phyloP scores from a whole-genome alignment of 2,797 vertebrate genomes.

The Falco columbarius region DNA sequence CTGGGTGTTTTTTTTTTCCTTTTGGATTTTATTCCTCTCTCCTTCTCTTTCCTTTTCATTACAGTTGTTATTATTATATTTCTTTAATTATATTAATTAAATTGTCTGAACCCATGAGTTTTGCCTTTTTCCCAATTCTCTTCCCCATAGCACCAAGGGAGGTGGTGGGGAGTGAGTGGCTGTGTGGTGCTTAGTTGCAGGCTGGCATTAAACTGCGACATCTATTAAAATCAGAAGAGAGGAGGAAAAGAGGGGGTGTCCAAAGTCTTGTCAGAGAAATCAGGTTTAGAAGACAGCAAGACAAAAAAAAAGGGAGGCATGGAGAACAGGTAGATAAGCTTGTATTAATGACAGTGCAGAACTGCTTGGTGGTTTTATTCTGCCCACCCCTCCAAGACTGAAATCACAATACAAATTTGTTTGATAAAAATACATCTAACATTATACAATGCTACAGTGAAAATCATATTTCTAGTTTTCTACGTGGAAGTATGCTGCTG shows the following conservation, averaged over 20 bases:
- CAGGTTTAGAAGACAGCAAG: background rate
- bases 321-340: background rate
- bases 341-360: background rate
- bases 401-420: background rate
- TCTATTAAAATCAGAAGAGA: background rate
- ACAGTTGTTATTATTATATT: no score
- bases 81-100: no score
- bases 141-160: no score
- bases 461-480: background rate
- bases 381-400: background rate
- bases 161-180: no score
- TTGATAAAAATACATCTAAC: background rate
- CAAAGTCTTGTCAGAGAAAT: background rate
- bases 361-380: background rate
- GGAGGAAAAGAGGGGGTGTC: background rate
- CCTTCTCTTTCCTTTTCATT: no score
- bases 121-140: no score
- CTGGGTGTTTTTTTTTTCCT: no score
- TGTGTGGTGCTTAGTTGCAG: no score
- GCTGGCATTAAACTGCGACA: no score
- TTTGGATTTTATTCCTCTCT: no score
- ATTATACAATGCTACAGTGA: background rate
- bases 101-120: no score
- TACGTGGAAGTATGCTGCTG: background rate
- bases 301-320: background rate